These are phyloP conservation scores for Cephonodes hylas DNA, from an alignment of 2,888 invertebrate genomes.

Conservation along the genomic window DNA sequence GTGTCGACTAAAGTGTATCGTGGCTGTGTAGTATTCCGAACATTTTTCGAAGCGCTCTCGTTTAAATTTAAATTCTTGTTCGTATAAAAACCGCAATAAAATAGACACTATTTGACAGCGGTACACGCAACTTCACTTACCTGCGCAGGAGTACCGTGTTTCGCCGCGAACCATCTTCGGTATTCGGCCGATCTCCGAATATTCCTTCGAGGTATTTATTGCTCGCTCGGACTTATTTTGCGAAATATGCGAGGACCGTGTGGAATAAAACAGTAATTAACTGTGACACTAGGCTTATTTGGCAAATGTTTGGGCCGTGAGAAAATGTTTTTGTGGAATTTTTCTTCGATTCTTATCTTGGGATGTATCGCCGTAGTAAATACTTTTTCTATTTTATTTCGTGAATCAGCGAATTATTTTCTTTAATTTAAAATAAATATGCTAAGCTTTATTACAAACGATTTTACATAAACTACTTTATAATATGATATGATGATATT, in stretches of 20 bases:
- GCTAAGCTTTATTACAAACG: too few relatives aligned
- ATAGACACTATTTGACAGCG: slow-evolving; percentile 64
- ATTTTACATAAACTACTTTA: too few relatives aligned
- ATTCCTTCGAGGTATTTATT: slow-evolving; percentile 47
- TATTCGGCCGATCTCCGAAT: slow-evolving; percentile 51
- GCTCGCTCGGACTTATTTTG: slow-evolving; percentile 35
- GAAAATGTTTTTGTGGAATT: not conserved
- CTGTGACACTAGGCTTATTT: not conserved
- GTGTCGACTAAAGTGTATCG: slow-evolving; percentile 52
- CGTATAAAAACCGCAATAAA: slow-evolving; percentile 60
- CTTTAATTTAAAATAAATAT: too few relatives aligned
- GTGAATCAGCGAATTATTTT: too few relatives aligned
- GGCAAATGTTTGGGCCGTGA: not conserved
- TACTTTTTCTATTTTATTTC: too few relatives aligned
- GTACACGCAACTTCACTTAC: slow-evolving; percentile 76
- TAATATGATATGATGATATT: too few relatives aligned
- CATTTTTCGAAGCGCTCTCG: slow-evolving; percentile 44
- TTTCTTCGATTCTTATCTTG: not conserved
- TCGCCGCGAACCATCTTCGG: slow-evolving; percentile 38
- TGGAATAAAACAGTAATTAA: not conserved
- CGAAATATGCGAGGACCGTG: slow-evolving; percentile 22
- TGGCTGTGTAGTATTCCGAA: slow-evolving; percentile 14
- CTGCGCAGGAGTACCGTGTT: slow-evolving; percentile 57
- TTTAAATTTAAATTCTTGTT: slow-evolving; percentile 44
- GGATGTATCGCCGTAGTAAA: too few relatives aligned